Base-by-base conservation (phyloP, 1,140 invertebrate genomes). In the Procambarus clarkii region DNA sequence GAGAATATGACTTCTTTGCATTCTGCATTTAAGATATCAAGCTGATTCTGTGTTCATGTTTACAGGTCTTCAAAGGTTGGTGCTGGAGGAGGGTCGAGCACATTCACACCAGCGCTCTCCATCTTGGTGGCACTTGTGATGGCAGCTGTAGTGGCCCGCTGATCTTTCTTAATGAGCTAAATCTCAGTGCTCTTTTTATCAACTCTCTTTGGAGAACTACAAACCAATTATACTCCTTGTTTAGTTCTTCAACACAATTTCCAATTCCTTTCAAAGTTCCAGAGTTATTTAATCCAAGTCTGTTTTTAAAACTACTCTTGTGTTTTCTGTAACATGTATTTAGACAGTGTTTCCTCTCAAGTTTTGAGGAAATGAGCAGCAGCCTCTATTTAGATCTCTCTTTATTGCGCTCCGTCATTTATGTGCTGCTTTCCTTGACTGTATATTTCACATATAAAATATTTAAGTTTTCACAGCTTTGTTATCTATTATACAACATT, bases 1-100 rank as follows among this genome's bases (percentile, higher is more conserved):
- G 34, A 34, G 34, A 34, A 34, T 34, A 34, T 34, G 34, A 34
- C 34, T 58, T 13, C 13, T 1, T 58, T 8, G 54, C 3, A 44
- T 69, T 11, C 64, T 69, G 3, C 8, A 9, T 8, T 45, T 15
- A 11, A 80, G 21, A 21, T 11, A 24, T 13, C 13, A 54, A 13
- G 46, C 34, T 24, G 15, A 86, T 48, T 48, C 45, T 7, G 18
- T 50, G n/a, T 13, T 54, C 21, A 21, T 58, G 54, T 54, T 58
- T 81, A 5, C 83, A 86, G 83, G 69, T 45, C 83, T 18, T 86
- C 83, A 15, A 7, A 45, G 15, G 60, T 86, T 1, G 83, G 82
- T 84, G 82, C n/a, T 69, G 13, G 69, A 13, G 83, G 69, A n/a
- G 69, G 69, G n/a, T 76, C 69, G 7, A 76, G 15, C 11, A 54